These are phyloP conservation scores for Eristalinus sepulchralis DNA, from an alignment of 2,888 invertebrate genomes.

Conservation along the genomic window DNA sequence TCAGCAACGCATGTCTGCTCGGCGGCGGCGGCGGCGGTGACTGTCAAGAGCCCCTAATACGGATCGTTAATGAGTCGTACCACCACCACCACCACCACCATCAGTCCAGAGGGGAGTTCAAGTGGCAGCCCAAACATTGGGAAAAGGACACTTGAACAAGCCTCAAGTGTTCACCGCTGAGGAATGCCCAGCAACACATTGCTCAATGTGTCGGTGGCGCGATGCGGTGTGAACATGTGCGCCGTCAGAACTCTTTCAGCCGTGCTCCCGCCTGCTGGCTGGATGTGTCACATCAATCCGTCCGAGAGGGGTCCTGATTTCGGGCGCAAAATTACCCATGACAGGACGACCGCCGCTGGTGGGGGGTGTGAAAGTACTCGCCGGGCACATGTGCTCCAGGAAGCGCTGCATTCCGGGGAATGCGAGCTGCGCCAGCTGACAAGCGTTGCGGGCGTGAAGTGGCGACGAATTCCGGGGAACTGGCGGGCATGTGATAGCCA, in stretches of 20 bases:
- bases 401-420: slow-evolving; percentile 8
- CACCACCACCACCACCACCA: slow-evolving; percentile 29
- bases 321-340: slow-evolving; percentile 37
- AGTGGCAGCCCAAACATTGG: slow-evolving; percentile 50
- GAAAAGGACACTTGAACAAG: slow-evolving; percentile 67
- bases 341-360: slow-evolving; percentile 11
- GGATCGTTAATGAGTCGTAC: slow-evolving; percentile 49
- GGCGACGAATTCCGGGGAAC: not conserved
- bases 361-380: slow-evolving; percentile 13
- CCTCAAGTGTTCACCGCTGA: slow-evolving; percentile 31
- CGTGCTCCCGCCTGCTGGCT: not conserved
- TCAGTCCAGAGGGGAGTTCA: slow-evolving; percentile 21
- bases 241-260: slow-evolving; percentile 43
- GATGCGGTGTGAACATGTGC: slow-evolving; percentile 50
- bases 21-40: not conserved
- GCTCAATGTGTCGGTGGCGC: slow-evolving; percentile 43
- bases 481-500: slow-evolving; percentile 26
- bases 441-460: slow-evolving; percentile 17
- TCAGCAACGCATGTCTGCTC: not conserved
- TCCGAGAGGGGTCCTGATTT: slow-evolving; percentile 39
- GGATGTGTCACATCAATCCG: not conserved
- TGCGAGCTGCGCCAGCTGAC: slow-evolving; percentile 26
- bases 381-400: slow-evolving; percentile 35
- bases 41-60: slow-evolving; percentile 46
- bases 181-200: slow-evolving; percentile 24